Evolutionary conservation across 2,797 vertebrate genomes (phyloP).

Genomic region (Tokudaia tokunoshimensis): DNA sequence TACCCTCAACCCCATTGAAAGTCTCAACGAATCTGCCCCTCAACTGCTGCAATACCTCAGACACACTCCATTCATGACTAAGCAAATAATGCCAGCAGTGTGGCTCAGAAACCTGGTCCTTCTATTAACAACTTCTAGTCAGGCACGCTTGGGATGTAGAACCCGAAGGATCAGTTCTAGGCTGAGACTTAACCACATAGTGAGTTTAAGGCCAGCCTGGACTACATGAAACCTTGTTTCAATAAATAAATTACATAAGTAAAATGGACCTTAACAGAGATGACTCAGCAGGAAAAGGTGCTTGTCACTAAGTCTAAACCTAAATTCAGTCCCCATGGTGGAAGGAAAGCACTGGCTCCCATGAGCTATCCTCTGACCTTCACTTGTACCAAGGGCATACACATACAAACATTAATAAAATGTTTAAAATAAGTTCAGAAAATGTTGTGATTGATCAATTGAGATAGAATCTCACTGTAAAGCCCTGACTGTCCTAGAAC

Average conservation of each 20-base stretch:
- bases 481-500: not conserved
- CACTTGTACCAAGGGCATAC: not conserved
- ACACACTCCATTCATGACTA: not conserved
- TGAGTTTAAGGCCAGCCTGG: not conserved
- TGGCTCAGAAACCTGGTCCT: not conserved
- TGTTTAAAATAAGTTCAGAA: not conserved
- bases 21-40: not conserved
- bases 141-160: not conserved
- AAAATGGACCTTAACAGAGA: not conserved
- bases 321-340: not conserved
- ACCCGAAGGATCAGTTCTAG: not conserved
- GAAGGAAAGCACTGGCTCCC: not conserved
- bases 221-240: not conserved
- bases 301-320: not conserved
- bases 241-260: not conserved
- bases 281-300: not conserved
- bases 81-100: not conserved
- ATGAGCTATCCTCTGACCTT: not conserved
- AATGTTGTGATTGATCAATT: not conserved
- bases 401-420: not conserved
- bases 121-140: not conserved
- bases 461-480: not conserved
- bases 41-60: not conserved
- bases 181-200: not conserved
- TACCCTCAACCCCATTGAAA: not conserved